Percentiles rank a stretch among this genome's conserved stretches.
Conservation (phyloP, 1,140 invertebrate species). For the Heliconius congener region DNA sequence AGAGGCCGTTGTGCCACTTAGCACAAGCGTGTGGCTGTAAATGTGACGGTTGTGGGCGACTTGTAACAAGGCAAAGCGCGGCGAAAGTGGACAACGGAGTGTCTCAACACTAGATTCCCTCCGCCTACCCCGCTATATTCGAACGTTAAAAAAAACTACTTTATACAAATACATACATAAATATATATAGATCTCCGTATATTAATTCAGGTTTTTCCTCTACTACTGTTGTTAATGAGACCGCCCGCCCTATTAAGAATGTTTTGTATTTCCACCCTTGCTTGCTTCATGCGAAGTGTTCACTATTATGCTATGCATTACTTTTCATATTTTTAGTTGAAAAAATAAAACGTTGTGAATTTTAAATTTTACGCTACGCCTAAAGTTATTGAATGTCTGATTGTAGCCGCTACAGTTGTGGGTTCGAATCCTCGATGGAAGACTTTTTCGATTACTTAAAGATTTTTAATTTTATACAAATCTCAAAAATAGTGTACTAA, state of each 20-base stretch:
- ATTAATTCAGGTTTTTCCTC: neutral
- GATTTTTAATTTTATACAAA: too few relatives aligned
- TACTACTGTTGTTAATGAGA: conserved; percentile 22
- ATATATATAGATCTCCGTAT: neutral
- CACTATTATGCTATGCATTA: conserved; percentile 10
- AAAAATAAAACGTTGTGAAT: neutral
- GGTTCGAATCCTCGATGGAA: too few relatives aligned
- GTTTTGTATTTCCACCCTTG: conserved; percentile 20
- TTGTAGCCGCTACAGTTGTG: too few relatives aligned
- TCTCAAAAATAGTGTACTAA: too few relatives aligned
- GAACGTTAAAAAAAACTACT: neutral
- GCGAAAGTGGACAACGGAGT: too few relatives aligned
- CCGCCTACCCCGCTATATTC: too few relatives aligned
- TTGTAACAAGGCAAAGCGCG: too few relatives aligned
- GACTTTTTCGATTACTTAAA: too few relatives aligned
- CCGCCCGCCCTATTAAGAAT: conserved; percentile 23
- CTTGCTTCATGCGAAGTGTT: conserved; percentile 14
- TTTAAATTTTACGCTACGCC: neutral
- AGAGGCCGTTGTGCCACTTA: too few relatives aligned
- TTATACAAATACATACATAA: neutral
- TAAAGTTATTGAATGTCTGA: neutral
- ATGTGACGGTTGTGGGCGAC: too few relatives aligned
- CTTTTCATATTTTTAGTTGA: conserved; percentile 8
- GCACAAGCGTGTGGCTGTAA: too few relatives aligned
- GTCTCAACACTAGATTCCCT: too few relatives aligned